Conservation (phyloP, 2,797 vertebrate species). For the Girardinus metallicus region DNA sequence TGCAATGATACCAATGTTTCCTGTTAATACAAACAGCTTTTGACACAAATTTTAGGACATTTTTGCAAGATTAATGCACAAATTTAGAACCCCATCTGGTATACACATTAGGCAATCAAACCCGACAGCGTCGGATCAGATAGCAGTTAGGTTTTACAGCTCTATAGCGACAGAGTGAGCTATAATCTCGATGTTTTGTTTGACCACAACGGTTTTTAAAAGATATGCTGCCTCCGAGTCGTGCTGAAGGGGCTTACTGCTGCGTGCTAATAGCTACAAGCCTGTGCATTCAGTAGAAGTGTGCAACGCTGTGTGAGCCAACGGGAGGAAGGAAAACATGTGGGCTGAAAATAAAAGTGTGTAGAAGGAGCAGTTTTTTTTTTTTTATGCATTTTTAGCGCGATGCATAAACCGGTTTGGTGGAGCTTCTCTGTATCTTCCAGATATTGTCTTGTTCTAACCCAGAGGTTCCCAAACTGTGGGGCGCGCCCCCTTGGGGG, state of each 20-base stretch:
- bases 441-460: constrained; percentile 29
- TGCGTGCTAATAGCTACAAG: neutral
- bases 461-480: too few species aligned
- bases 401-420: constrained; percentile 17
- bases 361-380: constrained; percentile 6
- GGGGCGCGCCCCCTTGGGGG: too few species aligned
- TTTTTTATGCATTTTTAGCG: neutral
- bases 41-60: neutral
- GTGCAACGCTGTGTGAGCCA: neutral
- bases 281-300: neutral
- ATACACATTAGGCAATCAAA: neutral
- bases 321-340: neutral
- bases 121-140: neutral
- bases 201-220: constrained; percentile 6
- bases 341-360: constrained; percentile 1
- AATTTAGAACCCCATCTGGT: neutral
- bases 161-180: neutral
- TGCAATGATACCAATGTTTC: neutral
- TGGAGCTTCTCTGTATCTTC: constrained; percentile 25
- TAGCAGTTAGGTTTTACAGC: neutral
- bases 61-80: neutral
- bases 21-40: neutral
- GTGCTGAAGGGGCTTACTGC: constrained; percentile 8
- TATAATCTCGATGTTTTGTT: constrained; percentile 7
- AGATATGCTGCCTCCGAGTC: constrained; percentile 5